Evolutionary conservation across 2,888 invertebrate species (phyloP), one percentile per base, ranked within the genome.

Genomic region (Meta bourneti): DNA sequence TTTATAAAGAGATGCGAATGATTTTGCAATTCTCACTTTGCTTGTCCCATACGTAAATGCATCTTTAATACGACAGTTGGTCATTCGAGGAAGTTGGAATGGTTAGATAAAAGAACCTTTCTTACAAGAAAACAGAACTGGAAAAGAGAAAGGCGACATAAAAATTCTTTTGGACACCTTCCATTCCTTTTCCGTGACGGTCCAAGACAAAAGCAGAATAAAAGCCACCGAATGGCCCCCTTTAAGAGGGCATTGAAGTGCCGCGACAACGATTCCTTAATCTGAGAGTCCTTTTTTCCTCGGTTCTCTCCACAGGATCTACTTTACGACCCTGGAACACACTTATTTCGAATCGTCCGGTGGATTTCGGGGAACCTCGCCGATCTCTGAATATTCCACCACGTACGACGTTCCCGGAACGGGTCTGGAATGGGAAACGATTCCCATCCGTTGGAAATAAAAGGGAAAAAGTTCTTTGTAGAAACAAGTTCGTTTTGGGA

Each of bases 191-290:
- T 16, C 61, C 13, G 61, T 61, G 16, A 61, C 61, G 61, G 7
- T 61, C 54, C 20, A 7, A 61, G 79, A 79, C 79, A 79, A 79
- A 61, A 79, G 79, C 61, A 61, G 20, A 79, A 79, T 79, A 79
- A 79, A 79, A 79, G 79, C 8, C 20, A 11, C 61, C 61, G 54
- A 79, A 79, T 34, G 61, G 61, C 7, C 20, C 13, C 61, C 79
- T 79, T 79, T 79, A 79, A 79, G 54, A 79, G 79, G 79, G 20
- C 79, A 79, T 61, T 34, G 79, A 79, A 79, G 79, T 61, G 61
- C 79, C 34, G 34, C 11, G 79, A 16, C 20, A 61, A 79, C 54
- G 61, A 79, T 79, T 79, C 79, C 79, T 61, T 79, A 79, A 79
- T 79, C 79, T 54, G 9, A 20, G 79, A 61, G 16, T 79, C 79